These are phyloP conservation scores for Muntiacus muntjak DNA, from an alignment of 2,113 vertebrate genomes.

Conservation along the genomic window DNA sequence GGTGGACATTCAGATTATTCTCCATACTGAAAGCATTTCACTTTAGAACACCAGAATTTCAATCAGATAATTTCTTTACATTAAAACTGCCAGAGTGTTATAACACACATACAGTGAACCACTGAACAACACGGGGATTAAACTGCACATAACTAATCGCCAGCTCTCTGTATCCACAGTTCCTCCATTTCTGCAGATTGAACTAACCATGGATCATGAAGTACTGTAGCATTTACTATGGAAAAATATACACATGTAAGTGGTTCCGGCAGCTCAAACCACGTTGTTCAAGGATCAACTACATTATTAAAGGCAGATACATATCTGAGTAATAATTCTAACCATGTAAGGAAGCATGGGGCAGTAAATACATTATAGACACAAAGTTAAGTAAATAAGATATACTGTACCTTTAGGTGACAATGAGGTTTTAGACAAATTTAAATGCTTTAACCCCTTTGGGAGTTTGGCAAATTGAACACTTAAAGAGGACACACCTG, in stretches of 20 bases:
- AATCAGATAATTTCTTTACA: not conserved
- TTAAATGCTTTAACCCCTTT: constrained; percentile 94
- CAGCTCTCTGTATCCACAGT: not conserved
- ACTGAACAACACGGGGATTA: not conserved
- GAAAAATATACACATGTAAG: not conserved
- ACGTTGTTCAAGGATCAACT: not conserved
- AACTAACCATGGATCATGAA: not conserved
- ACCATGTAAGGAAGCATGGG: not conserved
- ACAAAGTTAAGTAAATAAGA: not conserved
- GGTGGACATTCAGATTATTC: not conserved
- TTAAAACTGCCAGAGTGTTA: not conserved
- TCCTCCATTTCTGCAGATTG: not conserved
- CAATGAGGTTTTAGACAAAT: constrained; percentile 95
- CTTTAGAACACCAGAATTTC: not conserved
- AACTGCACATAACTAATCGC: rapidly evolving
- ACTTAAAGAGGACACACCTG: constrained; percentile 92
- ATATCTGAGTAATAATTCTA: not conserved
- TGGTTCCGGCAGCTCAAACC: not conserved
- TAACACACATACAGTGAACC: not conserved
- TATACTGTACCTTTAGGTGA: constrained; percentile 93
- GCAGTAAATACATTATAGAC: not conserved
- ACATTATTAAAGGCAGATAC: not conserved
- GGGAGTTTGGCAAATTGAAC: constrained; percentile 95
- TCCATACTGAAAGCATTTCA: not conserved
- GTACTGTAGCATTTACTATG: not conserved